Percentiles rank a stretch among this genome's conserved stretches.
Conservation (phyloP, 2,888 invertebrate genomes). For the Himalopsyche japonica region DNA sequence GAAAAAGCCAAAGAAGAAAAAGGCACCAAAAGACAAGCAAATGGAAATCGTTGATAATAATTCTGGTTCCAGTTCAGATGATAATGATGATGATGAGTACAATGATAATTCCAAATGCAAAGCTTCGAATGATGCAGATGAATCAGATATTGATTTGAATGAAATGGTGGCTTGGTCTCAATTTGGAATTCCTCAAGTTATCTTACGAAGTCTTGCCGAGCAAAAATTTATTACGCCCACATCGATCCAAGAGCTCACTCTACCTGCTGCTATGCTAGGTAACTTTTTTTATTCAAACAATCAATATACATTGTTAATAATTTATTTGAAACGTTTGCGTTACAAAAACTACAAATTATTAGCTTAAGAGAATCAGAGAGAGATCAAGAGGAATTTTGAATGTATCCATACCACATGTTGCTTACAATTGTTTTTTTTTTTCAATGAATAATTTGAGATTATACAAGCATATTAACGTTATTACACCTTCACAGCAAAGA, state of each 20-base stretch:
- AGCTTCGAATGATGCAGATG: constrained; percentile 35
- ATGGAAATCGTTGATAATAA: constrained; percentile 20
- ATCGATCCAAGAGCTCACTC: constrained; percentile 78
- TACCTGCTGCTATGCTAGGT: constrained; percentile 86
- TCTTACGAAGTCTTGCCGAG: constrained; percentile 75
- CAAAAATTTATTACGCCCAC: constrained; percentile 83
- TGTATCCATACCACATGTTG: no score
- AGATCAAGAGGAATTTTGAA: no score
- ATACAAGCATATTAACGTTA: no score
- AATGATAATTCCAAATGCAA: neutral
- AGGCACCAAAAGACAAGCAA: neutral
- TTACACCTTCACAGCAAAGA: no score
- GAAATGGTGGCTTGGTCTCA: constrained; percentile 67
- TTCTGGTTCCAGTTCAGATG: constrained; percentile 33
- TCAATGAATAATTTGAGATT: no score
- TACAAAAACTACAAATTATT: no score
- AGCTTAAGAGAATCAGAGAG: no score
- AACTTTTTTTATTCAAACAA: neutral
- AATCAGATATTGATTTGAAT: constrained; percentile 44
- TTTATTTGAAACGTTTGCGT: no score
- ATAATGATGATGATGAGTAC: constrained; percentile 1
- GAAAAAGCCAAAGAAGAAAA: neutral
- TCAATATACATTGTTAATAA: no score
- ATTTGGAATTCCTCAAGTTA: constrained; percentile 68
- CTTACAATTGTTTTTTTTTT: no score